Conservation (phyloP, 2,797 vertebrate species). For the Phalanger gymnotis region DNA sequence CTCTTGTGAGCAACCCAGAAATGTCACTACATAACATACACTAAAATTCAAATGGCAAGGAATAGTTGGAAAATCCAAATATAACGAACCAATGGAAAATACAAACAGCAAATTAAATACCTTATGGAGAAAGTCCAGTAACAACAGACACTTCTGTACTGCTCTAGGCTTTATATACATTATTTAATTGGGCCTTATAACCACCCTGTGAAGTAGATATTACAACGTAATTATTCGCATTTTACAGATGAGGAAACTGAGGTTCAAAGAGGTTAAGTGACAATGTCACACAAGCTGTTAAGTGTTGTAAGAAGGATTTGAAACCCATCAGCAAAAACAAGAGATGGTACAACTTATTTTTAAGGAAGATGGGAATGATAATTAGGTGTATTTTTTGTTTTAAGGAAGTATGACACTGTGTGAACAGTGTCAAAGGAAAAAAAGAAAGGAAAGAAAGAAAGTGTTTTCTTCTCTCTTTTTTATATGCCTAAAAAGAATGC, state of each 20-base stretch:
- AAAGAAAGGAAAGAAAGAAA: slow-evolving; percentile 16
- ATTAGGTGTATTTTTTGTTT: not conserved
- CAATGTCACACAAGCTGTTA: not conserved
- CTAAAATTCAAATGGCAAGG: not conserved
- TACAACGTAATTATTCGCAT: not conserved
- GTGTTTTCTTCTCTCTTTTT: slow-evolving; percentile 17
- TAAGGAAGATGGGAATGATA: not conserved
- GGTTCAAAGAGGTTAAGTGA: not conserved
- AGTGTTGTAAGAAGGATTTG: not conserved
- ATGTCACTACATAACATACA: not conserved
- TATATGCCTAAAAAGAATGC: slow-evolving; percentile 44
- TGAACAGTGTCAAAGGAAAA: slow-evolving; percentile 46
- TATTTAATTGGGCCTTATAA: not conserved
- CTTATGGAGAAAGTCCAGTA: not conserved
- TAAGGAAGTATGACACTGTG: slow-evolving; percentile 19
- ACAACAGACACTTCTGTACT: not conserved
- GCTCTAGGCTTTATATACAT: not conserved
- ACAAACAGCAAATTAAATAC: not conserved
- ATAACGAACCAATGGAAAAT: not conserved
- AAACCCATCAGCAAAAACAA: slow-evolving; percentile 12
- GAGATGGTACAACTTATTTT: not conserved
- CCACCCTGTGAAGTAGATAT: not conserved
- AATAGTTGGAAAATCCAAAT: not conserved
- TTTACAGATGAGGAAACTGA: not conserved
- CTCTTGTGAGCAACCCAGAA: not conserved